Base-by-base conservation (phyloP, 2,113 vertebrate genomes). In the Cyanistes caeruleus region DNA sequence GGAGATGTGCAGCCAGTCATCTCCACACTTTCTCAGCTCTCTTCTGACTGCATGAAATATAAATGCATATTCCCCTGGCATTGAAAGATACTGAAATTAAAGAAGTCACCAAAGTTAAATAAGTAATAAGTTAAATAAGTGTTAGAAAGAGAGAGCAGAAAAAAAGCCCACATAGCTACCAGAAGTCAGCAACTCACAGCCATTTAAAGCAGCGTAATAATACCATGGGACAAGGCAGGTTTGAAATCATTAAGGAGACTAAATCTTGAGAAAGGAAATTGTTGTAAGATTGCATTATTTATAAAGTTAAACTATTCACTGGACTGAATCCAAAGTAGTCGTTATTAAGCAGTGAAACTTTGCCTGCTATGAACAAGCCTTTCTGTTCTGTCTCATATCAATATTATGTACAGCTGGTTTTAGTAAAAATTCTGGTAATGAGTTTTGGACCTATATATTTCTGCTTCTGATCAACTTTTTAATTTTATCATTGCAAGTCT, bases 251-350 rank as follows among this genome's bases (percentile, higher is more conserved):
- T 89, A 93, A 95, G 62, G 62, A 97, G 84, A 91, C 68, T 58
- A 92, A 97, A 91, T 52, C 89, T 96, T 94, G 77, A 95, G 82
- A 97, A 92, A 97, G 92, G 91, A 97, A 97, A 97, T 95, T 97
- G 87, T 94, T 95, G 78, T 82, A 93, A 97, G 84, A 59, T 43
- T 97, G 89, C 93, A 95, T 97, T 97, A 97, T 96, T 97, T 97
- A 97, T 95, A 86, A 95, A 96, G 93, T 97, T 97, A 97, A 97
- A 90, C 91, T 92, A 77, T 96, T 96, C 90, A 60, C 79, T 97
- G 96, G 94, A 95, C 48, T 68, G 35, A 82, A 68, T 95, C 96
- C 96, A 95, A 96, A 96, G 80, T 81, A 89, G 92, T 88, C 5
- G 3, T 90, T 94, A 95, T 51, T 93, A 96, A 96, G 94, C 85